Conservation (phyloP, 2,888 invertebrate genomes). For the Camptogramma bilineatum region DNA sequence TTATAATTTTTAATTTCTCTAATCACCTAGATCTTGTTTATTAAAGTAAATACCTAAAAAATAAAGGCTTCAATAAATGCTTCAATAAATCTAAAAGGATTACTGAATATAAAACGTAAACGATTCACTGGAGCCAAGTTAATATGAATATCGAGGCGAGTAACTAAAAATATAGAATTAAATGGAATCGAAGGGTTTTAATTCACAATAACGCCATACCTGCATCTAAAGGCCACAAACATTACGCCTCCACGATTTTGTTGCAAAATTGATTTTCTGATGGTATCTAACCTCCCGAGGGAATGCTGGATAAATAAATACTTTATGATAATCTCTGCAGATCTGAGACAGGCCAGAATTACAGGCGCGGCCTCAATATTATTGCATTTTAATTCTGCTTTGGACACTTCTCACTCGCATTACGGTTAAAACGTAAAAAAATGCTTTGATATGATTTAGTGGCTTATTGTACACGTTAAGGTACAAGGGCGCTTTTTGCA, state of each 20-base stretch:
- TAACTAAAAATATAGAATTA: background rate
- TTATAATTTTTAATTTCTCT: too few species aligned
- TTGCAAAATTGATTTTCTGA: slow-evolving; percentile 83
- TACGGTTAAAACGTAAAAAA: slow-evolving; percentile 52
- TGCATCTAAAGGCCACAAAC: slow-evolving; percentile 71
- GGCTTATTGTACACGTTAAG: slow-evolving; percentile 71
- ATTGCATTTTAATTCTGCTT: slow-evolving; percentile 82
- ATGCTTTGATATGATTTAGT: slow-evolving; percentile 72
- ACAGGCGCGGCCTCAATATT: slow-evolving; percentile 74
- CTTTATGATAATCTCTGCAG: slow-evolving; percentile 79
- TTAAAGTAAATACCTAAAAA: too few species aligned
- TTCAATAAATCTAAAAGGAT: too few species aligned
- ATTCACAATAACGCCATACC: slow-evolving; percentile 64
- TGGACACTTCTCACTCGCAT: slow-evolving; percentile 77
- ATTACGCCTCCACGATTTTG: slow-evolving; percentile 79
- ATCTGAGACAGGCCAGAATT: slow-evolving; percentile 81
- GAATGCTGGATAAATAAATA: slow-evolving; percentile 83
- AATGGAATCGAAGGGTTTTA: slow-evolving; percentile 54
- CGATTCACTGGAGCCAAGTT: background rate
- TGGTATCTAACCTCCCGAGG: slow-evolving; percentile 81
- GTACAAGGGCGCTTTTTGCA: slow-evolving; percentile 47
- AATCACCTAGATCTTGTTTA: background rate
- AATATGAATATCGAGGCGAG: background rate
- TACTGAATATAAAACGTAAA: background rate
- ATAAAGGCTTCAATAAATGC: too few species aligned